Evolutionary conservation across 2,888 invertebrate species (phyloP), one percentile per base, ranked within the genome.

Genomic region (Adineta ricciae): DNA sequence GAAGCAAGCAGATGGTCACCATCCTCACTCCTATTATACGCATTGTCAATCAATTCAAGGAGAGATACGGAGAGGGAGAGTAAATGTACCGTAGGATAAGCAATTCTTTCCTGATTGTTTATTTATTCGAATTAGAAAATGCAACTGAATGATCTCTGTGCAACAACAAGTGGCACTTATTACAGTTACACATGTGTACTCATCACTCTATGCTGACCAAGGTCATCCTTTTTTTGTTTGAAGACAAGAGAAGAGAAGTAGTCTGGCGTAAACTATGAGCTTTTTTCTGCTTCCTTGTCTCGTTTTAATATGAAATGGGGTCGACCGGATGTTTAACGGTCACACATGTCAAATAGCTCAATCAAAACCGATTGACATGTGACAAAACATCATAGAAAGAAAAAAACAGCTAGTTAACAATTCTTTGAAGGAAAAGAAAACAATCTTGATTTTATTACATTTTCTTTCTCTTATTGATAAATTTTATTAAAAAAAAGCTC

Each of bases 1-100:
- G 64, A 64, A 64, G 64, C 64, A 64, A 64, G 27, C 64, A 64
- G 64, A 64, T 64, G 64, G 32, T 19, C 36, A 32, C 64, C 32
- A 64, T 64, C 64, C 64, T 3, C 64, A 19, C 3, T 27, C 19
- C 27, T 64, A 64, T 64, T 32, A 27, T 27, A 36, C 16, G 27
- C 32, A 64, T 64, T 64, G 64, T 64, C 64, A 64, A 64, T 64
- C 32, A 64, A 64, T 64, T 64, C 64, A 64, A 64, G 32, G 64
- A 27, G 27, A 56, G 27, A 56, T n/a, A 9, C 2, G 27, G 27
- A 27, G 2, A 11, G 32, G 19, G 32, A 64, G 32, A 64, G 64
- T 27, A 64, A 64, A 64, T 64, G 64, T 64, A 64, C 64, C 64
- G 32, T 64, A 19, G 5, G 3, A 16, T 64, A 5, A 64, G 5